Percentiles rank a stretch among this genome's conserved stretches.
Conservation (phyloP, 2,113 vertebrate genomes). For the Austrofundulus limnaeus region DNA sequence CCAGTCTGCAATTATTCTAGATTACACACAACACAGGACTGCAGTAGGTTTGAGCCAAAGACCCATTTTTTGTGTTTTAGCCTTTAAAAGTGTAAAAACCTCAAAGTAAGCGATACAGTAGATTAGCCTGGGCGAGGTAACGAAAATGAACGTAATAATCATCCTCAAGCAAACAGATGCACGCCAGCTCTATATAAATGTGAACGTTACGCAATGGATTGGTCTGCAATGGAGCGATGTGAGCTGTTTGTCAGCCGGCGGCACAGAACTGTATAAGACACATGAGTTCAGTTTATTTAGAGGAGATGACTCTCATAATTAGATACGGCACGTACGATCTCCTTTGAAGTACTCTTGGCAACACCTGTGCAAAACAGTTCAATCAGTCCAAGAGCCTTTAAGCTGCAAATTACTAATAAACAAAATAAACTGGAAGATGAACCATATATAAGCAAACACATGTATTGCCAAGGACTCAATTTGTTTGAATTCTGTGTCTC, state of each 20-base stretch:
- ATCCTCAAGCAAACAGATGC: neutral
- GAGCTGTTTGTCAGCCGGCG: conserved; percentile 24
- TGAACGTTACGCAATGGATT: conserved; percentile 31
- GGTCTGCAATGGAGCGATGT: conserved; percentile 29
- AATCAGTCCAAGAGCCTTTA: neutral
- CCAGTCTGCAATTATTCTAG: conserved; percentile 68
- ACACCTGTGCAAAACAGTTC: conserved; percentile 18
- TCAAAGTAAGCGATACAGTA: conserved; percentile 15
- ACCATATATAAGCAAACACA: neutral
- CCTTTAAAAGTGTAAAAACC: conserved; percentile 34
- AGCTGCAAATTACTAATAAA: conserved; percentile 5
- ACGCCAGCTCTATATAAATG: conserved; percentile 7
- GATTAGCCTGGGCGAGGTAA: neutral
- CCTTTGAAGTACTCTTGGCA: neutral
- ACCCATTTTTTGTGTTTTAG: conserved; percentile 40
- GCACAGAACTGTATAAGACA: conserved; percentile 21
- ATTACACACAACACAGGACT: conserved; percentile 52
- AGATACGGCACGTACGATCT: conserved; percentile 5
- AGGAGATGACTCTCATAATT: conserved; percentile 33
- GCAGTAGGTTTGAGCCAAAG: conserved; percentile 35
- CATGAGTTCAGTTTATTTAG: conserved; percentile 12
- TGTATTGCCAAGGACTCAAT: conserved; percentile 8
- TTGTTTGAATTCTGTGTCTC: neutral
- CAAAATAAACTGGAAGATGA: neutral
- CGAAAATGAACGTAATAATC: neutral